phyloP scores from a whole-genome alignment of 1,140 invertebrate species.

The Wasmannia auropunctata region DNA sequence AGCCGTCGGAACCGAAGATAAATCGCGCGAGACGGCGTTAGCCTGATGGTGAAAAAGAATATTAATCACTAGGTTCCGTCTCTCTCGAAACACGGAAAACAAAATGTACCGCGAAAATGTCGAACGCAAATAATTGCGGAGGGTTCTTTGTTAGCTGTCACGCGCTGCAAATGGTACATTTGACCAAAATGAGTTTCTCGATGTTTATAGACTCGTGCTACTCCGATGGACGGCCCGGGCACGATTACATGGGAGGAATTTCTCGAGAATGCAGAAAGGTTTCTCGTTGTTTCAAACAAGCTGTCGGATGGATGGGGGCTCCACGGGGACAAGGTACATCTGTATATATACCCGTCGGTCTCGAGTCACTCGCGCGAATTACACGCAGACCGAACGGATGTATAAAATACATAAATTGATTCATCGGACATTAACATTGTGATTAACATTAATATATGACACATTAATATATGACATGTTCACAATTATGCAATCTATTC shows the following conservation, averaged over 20 bases:
- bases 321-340: slow-evolving; percentile 79
- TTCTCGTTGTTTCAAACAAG: slow-evolving; percentile 75
- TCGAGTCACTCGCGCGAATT: not conserved
- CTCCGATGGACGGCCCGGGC: slow-evolving; percentile 82
- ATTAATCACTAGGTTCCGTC: not conserved
- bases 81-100: not conserved
- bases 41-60: not conserved
- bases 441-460: not conserved
- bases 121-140: not conserved
- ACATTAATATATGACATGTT: not conserved
- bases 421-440: not conserved
- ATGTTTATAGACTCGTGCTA: slow-evolving; percentile 3
- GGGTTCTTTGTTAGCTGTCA: not conserved
- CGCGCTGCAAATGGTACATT: not conserved
- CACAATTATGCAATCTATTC: not conserved
- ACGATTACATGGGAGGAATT: slow-evolving; percentile 84
- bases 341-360: too few species aligned
- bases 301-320: slow-evolving; percentile 82
- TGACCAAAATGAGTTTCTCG: not conserved
- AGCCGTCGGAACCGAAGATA: not conserved
- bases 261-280: slow-evolving; percentile 76
- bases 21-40: not conserved
- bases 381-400: not conserved
- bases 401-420: not conserved
- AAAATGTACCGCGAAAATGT: not conserved